phyloP scores from a whole-genome alignment of 1,140 invertebrate species.

The Rhyzopertha dominica region DNA sequence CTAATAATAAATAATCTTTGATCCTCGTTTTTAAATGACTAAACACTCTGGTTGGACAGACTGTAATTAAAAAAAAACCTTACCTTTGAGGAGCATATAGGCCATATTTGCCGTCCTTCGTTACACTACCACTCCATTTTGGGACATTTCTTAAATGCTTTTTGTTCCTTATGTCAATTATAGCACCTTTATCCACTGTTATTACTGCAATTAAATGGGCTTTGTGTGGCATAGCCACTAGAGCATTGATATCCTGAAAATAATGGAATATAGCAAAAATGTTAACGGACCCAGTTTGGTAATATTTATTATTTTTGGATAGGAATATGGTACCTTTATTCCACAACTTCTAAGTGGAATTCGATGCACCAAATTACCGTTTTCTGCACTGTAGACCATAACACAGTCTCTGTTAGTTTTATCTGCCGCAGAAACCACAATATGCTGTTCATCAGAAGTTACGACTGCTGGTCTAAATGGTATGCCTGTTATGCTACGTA shows the following conservation, averaged over 20 bases:
- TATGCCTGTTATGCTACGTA: slow-evolving; percentile 60
- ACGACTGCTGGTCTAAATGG: slow-evolving; percentile 68
- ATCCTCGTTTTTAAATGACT: too few species aligned
- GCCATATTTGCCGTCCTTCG: slow-evolving; percentile 83
- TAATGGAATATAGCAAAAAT: neutral
- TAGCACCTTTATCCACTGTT: slow-evolving; percentile 83
- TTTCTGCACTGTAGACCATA: slow-evolving; percentile 77
- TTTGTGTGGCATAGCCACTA: slow-evolving; percentile 78
- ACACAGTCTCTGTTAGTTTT: slow-evolving; percentile 79
- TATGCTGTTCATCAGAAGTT: slow-evolving; percentile 72
- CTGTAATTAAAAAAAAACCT: neutral
- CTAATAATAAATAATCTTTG: too few species aligned
- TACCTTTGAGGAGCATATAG: slow-evolving; percentile 82
- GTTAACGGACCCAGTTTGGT: too few species aligned
- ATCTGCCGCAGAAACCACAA: slow-evolving; percentile 75
- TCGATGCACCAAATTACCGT: slow-evolving; percentile 74
- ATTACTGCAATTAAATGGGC: slow-evolving; percentile 79
- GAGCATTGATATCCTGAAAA: slow-evolving; percentile 56
- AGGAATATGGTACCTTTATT: slow-evolving; percentile 53
- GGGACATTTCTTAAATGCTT: slow-evolving; percentile 70
- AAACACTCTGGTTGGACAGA: too few species aligned
- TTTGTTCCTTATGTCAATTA: slow-evolving; percentile 77
- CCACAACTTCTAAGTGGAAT: slow-evolving; percentile 59
- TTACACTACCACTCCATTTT: slow-evolving; percentile 79
- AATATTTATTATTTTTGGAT: too few species aligned